Base-by-base conservation (phyloP, 2,113 vertebrate genomes). In the Mormyrus iriodes region DNA sequence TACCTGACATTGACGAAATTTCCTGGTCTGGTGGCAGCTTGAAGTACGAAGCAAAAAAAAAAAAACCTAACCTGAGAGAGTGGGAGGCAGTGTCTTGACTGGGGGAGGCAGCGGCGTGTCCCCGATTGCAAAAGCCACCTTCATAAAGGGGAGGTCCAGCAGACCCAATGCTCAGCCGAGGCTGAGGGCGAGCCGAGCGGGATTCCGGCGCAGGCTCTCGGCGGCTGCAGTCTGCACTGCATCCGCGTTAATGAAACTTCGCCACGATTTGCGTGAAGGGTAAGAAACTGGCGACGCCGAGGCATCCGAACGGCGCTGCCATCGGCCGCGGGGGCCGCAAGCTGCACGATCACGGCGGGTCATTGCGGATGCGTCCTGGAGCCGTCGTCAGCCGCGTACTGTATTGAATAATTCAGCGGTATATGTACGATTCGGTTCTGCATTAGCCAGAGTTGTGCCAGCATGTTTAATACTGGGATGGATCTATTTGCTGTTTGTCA, bases 241-340 rank as follows among this genome's bases (percentile, higher is more conserved):
- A 65, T 79, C 85, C 87, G 91, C 76, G 92, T 95, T 95, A 91
- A 96, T 95, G 95, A 93, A 94, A 95, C 93, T 94, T 92, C 93
- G 94, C 91, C 92, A 90, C 91, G 93, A 93, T 92, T 93, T 93
- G 85, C 93, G 93, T 90, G 89, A 94, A 91, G 92, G 95, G 95
- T 96, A 93, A 95, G 94, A 89, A 90, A 86, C 89, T 90, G 9
- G 19, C 6, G 19, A 3, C 24, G n/a, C 35, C 48, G 21, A 24
- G 12, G 44, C 44, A 12, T 24, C 17, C 7, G 82, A 12, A 42
- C 24, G 19, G 76, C 39, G 35, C 73, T n/a, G 24, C 35, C 35
- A 31, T 9, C 31, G 27, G 69, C 27, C 31, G 27, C 17, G 31
- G 31, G 13, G 31, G 17, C 15, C 42, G 73, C 73, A 42, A 42